Percentiles rank a stretch among this genome's conserved stretches.
Evolutionary conservation across 2,113 vertebrate species (phyloP).

Genomic region (Protobothrops mucrosquamatus): DNA sequence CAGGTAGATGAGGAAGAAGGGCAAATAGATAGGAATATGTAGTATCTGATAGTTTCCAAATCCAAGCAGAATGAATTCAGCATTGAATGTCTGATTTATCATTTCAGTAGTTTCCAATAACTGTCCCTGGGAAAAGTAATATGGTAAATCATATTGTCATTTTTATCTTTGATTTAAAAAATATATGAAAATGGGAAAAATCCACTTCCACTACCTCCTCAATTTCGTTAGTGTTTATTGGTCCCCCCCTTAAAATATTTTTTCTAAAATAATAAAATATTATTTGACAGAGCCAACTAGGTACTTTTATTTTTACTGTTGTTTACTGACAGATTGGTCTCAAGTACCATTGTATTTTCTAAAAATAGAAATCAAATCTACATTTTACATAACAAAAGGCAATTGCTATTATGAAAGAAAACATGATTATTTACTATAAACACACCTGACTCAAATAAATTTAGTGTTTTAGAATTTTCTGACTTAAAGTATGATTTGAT

Average conservation of each 20-base stretch:
- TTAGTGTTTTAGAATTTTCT: neutral
- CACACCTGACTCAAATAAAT: neutral
- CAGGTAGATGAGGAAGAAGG: constrained; percentile 37
- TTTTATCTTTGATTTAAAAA: neutral
- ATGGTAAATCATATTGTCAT: neutral
- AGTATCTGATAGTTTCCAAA: neutral
- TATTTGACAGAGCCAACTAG: no score
- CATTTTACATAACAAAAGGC: neutral
- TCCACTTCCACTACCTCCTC: neutral
- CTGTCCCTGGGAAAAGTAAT: neutral
- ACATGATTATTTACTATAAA: neutral
- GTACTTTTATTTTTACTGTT: no score
- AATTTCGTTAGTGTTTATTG: neutral
- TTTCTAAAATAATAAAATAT: no score
- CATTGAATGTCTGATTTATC: neutral
- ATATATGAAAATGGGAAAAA: no score
- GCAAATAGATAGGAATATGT: constrained; percentile 37
- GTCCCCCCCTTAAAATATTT: no score
- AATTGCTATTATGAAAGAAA: neutral
- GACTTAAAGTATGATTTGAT: neutral
- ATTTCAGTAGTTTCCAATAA: neutral
- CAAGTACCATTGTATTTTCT: neutral
- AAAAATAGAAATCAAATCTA: neutral
- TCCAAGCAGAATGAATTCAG: neutral
- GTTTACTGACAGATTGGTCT: neutral